These are phyloP conservation scores for Drosophila nigrodunni DNA, from an alignment of 1,140 invertebrate species.

Conservation along the genomic window DNA sequence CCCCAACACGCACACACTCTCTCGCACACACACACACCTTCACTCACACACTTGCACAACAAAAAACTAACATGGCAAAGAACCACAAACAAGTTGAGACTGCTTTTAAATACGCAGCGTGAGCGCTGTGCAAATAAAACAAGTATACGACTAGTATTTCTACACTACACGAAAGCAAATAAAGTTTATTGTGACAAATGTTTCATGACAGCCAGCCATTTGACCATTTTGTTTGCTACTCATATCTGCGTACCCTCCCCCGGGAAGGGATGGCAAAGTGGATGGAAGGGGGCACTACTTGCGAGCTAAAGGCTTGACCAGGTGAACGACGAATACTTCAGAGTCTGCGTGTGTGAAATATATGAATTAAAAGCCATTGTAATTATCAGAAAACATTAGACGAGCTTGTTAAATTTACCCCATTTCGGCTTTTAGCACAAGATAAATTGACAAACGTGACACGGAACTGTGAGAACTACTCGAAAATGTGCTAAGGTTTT, in stretches of 20 bases:
- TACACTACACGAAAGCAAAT: slow-evolving; percentile 72
- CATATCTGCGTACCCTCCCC: too few species aligned
- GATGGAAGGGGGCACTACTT: not conserved
- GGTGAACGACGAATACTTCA: slow-evolving; percentile 12
- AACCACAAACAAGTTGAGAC: slow-evolving; percentile 65
- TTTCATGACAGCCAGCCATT: slow-evolving; percentile 78
- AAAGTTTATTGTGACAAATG: slow-evolving; percentile 83
- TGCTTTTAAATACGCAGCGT: slow-evolving; percentile 67
- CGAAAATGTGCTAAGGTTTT: slow-evolving; percentile 29
- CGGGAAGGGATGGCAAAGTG: too few species aligned
- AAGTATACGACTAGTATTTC: slow-evolving; percentile 36
- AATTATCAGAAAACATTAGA: slow-evolving; percentile 77
- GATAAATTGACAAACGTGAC: slow-evolving; percentile 71
- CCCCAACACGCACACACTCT: slow-evolving; percentile 62
- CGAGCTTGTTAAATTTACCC: slow-evolving; percentile 31
- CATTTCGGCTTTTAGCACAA: slow-evolving; percentile 35
- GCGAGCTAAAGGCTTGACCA: slow-evolving; percentile 23
- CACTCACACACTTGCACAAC: slow-evolving; percentile 13
- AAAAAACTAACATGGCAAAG: slow-evolving; percentile 20
- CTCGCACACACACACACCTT: slow-evolving; percentile 59
- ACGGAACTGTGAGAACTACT: slow-evolving; percentile 34
- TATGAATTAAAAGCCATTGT: slow-evolving; percentile 74
- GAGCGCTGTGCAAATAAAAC: slow-evolving; percentile 62
- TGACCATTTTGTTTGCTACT: slow-evolving; percentile 23
- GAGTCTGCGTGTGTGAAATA: slow-evolving; percentile 17